phyloP scores from a whole-genome alignment of 2,113 vertebrate genomes.

The human region DNA sequence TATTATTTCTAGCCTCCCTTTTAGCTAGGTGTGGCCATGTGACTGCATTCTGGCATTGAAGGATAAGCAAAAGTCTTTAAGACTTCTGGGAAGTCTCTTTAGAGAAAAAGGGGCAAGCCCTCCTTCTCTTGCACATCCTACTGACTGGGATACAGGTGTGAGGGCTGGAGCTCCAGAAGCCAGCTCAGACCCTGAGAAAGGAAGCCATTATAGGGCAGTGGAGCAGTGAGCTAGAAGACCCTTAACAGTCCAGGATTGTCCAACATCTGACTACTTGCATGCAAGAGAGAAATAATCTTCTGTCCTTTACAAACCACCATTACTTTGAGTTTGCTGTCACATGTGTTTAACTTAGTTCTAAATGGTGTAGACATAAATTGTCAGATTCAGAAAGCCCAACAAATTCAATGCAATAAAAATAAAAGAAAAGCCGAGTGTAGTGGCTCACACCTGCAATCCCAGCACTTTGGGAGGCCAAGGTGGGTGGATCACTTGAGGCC shows the following conservation, averaged over 20 bases:
- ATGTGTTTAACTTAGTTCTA: neutral
- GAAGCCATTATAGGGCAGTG: neutral
- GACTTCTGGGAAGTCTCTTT: neutral
- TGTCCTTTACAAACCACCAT: neutral
- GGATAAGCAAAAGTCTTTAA: neutral
- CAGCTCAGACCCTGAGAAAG: neutral
- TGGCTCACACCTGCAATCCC: too few relatives aligned
- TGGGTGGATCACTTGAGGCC: too few relatives aligned
- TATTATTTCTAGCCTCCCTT: neutral
- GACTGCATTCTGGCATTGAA: neutral
- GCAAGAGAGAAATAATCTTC: neutral
- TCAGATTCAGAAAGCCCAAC: neutral
- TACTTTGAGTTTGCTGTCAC: neutral
- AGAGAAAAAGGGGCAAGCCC: neutral
- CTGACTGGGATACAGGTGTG: neutral
- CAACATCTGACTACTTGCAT: neutral
- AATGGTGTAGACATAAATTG: neutral
- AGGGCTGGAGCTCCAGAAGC: neutral
- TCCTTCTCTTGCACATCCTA: neutral
- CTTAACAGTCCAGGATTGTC: neutral
- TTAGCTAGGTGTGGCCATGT: neutral
- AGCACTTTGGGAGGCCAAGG: too few relatives aligned
- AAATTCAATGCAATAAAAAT: neutral
- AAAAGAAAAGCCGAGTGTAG: too few relatives aligned
- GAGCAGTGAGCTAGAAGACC: neutral